A percentile compares a stretch with the other conserved stretches of the same genome.
Conservation (phyloP, 2,113 vertebrate species). For the Oryzias melastigma region DNA sequence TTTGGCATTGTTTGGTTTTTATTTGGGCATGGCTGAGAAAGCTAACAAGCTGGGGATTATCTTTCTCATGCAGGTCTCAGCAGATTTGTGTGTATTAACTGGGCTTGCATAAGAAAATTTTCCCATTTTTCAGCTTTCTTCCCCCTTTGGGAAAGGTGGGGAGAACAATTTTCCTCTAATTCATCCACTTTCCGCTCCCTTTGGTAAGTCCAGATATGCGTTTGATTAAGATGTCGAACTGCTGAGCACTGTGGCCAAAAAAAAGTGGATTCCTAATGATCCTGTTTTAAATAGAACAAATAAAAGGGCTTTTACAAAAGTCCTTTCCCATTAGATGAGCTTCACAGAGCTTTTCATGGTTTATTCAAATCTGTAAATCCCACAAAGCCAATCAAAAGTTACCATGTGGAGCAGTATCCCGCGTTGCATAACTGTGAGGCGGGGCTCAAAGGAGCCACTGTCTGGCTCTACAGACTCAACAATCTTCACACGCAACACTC, state of each 20-base stretch:
- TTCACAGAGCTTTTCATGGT: constrained; percentile 21
- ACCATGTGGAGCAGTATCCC: constrained; percentile 17
- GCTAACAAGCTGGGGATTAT: constrained; percentile 25
- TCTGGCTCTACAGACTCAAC: constrained; percentile 57
- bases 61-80: constrained; percentile 33
- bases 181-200: constrained; percentile 17
- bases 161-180: constrained; percentile 35
- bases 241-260: constrained; percentile 1
- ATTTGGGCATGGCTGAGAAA: constrained; percentile 39
- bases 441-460: constrained; percentile 51
- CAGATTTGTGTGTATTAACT: constrained; percentile 35
- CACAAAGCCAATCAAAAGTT: constrained; percentile 45
- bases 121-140: constrained; percentile 33
- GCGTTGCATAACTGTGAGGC: constrained; percentile 61
- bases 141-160: constrained; percentile 13
- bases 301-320: constrained; percentile 25
- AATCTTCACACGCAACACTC: constrained; percentile 59
- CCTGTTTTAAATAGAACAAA: not conserved
- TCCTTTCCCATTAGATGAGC: constrained; percentile 5
- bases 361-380: constrained; percentile 46
- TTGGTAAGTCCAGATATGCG: not conserved
- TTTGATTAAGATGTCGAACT: constrained; percentile 1
- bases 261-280: not conserved
- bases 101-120: constrained; percentile 46
- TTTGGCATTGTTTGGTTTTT: constrained; percentile 17